Evolutionary conservation across 2,797 vertebrate genomes (phyloP), one percentile per base, ranked within the genome.

Genomic region (Hirundo rustica): DNA sequence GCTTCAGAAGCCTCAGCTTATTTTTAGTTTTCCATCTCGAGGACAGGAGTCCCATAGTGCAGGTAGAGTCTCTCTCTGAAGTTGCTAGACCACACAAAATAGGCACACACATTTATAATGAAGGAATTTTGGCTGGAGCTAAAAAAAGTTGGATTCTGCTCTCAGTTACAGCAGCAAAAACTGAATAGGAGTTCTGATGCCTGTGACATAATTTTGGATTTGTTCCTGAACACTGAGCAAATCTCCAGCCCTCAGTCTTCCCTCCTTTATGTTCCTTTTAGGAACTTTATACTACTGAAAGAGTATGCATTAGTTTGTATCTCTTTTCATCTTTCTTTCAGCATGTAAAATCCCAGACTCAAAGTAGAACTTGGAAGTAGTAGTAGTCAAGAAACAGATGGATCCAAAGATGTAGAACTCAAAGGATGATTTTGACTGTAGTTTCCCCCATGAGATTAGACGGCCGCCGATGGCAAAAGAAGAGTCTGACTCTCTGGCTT

Each of bases 291-390:
- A 12, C 48, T 78, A 66, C 50, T 72, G 80, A 38, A 38, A 91
- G 61, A 32, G 19, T 71, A 65, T 53, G 20, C 61, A 73, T 51
- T 94, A 44, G 32, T 89, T 75, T 92, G n/a, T 78, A 58, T 74
- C 42, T 72, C 55, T 92, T 93, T 89, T 79, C 74, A 90, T 92
- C 64, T 83, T 94, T 67, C 67, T 96, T 96, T 95, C 92, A 80
- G 66, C 51, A 30, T 61, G 73, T 78, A 67, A 95, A 93, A 87
- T 70, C 71, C 20, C 61, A 88, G 80, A 20, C 68, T 91, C 12
- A 10, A 91, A 93, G 79, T 29, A 87, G 75, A 80, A 73, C 36
- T 89, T 80, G 20, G 44, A 81, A 55, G 61, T 45, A 76, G 61
- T 48, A 76, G 21, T 40, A 71, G 55, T 76, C 72, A 74, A 84